A percentile compares a stretch with the other conserved stretches of the same genome.
phyloP scores from a whole-genome alignment of 1,140 invertebrate species.

The Andrena cerasifolii region DNA sequence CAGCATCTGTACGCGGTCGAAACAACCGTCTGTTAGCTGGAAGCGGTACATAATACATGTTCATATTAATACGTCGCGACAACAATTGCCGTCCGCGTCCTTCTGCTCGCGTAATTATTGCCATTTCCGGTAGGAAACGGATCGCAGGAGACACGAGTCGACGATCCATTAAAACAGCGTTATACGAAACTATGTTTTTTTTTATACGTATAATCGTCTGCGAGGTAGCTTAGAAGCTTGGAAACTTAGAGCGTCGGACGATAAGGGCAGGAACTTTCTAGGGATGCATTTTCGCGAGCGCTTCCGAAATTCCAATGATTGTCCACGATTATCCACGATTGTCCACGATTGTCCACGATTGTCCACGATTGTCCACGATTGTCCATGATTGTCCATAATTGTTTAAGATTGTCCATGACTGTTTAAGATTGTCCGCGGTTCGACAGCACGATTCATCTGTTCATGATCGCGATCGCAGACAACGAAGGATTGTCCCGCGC shows the following conservation, averaged over 20 bases:
- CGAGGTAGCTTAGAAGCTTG: background rate
- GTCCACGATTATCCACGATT: background rate
- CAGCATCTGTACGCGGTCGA: no score
- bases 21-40: no score
- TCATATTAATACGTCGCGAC: no score
- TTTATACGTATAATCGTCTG: background rate
- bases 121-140: no score
- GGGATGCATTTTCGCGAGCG: background rate
- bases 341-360: slow-evolving; percentile 57
- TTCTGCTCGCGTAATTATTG: no score
- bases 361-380: no score
- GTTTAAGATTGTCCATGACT: slow-evolving; percentile 40
- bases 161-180: no score
- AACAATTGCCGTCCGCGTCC: no score
- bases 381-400: slow-evolving; percentile 70
- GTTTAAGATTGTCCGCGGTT: slow-evolving; percentile 1
- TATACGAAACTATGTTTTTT: no score
- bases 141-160: no score
- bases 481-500: background rate
- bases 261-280: background rate
- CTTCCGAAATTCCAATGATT: background rate
- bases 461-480: background rate
- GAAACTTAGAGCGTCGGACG: background rate
- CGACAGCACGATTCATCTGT: slow-evolving; percentile 1
- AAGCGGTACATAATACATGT: no score